Base-by-base conservation (phyloP, 2,888 invertebrate genomes). In the Nemotelus nigrinus region DNA sequence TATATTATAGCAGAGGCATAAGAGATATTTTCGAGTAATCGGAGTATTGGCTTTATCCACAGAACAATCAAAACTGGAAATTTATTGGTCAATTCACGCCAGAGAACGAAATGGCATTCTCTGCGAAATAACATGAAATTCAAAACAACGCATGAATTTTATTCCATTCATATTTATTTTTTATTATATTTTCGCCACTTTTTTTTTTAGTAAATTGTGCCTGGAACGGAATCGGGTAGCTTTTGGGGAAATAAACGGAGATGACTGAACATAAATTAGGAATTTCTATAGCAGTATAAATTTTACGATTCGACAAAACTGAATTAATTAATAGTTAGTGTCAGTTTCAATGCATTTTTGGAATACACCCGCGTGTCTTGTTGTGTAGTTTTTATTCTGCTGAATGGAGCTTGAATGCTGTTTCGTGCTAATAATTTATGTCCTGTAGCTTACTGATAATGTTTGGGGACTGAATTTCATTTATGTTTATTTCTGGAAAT, bases 71-170 rank as follows among this genome's bases (percentile, higher is more conserved):
- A 79, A 79, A 77, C 79, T 76, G 79, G 71, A 72, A 79, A 79
- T 79, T 79, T 79, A 79, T 79, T 77, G 79, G 75, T 63, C 79
- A 76, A 79, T 79, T 79, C 77, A 70, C 79, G 77, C 76, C 78
- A 72, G 65, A n/a, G n/a, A 47, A 3, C 65, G 65, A 65, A 65
- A 65, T 58, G 60, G 72, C 60, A 43, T 57, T 8, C 8, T 47
- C 68, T 39, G 50, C 8, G 50, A 7, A 47, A n/a, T 3, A 72
- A 45, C 72, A 47, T 45, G 72, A 58, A 58, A 44, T 47, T 39
- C 57, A 47, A 72, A 72, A 72, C 60, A 72, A 72, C 57, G 58
- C 60, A 72, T 60, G 60, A 72, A 47, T 72, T 72, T 58, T 58
- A 72, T 72, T 58, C 44, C 45, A 25, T 72, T 57, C 58, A 71